phyloP scores from a whole-genome alignment of 2,113 vertebrate genomes.

The Gallinago jamesoni region DNA sequence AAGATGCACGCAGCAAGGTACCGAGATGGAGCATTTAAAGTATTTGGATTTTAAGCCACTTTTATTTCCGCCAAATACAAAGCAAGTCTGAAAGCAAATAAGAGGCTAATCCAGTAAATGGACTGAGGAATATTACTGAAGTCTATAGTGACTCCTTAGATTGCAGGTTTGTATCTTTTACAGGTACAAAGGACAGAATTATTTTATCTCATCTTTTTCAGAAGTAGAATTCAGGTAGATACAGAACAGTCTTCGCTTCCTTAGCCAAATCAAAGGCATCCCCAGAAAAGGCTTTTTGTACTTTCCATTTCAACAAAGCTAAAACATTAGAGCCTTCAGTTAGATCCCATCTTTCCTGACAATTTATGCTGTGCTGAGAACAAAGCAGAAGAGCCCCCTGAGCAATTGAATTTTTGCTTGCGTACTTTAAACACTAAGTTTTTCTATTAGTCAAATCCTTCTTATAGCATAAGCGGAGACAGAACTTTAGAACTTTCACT shows the following conservation, averaged over 20 bases:
- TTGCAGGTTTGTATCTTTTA: constrained; percentile 19
- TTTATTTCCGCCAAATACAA: constrained; percentile 3
- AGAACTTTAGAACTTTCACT: neutral
- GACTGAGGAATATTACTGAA: neutral
- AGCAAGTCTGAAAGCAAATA: neutral
- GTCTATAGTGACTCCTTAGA: neutral
- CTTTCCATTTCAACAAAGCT: constrained; percentile 3
- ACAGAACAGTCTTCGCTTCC: constrained; percentile 8
- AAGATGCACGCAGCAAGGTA: neutral
- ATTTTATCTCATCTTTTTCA: constrained; percentile 31
- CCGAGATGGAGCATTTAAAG: neutral
- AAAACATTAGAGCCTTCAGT: constrained; percentile 11
- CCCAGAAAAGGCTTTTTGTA: constrained; percentile 4
- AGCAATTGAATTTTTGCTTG: constrained; percentile 4
- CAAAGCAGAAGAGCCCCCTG: constrained; percentile 19
- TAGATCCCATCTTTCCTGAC: neutral
- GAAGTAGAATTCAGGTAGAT: constrained; percentile 14
- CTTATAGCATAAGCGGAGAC: neutral
- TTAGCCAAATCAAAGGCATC: constrained; percentile 35
- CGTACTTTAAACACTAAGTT: neutral
- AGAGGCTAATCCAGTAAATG: neutral
- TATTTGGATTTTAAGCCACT: constrained; percentile 10
- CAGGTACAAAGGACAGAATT: constrained; percentile 5
- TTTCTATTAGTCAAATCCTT: neutral
- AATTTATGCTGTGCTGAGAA: constrained; percentile 15